These are phyloP conservation scores for Hofmannophila pseudospretella DNA, from an alignment of 2,888 invertebrate species.

Conservation along the genomic window DNA sequence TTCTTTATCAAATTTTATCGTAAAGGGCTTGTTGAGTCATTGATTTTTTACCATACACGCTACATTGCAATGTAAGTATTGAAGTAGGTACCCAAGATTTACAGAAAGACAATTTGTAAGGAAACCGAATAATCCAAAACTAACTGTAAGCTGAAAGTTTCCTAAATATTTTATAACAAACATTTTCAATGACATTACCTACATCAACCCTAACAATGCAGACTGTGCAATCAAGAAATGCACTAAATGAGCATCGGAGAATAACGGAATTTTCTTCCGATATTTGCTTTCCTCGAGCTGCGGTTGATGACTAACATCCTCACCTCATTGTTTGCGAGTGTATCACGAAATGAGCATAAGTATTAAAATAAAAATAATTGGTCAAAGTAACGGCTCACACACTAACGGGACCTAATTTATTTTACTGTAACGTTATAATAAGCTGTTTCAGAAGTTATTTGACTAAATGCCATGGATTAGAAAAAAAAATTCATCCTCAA, in stretches of 20 bases:
- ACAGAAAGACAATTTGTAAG: no score
- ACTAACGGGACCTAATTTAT: slow-evolving; percentile 1
- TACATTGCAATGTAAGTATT: no score
- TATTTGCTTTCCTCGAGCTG: slow-evolving; percentile 7
- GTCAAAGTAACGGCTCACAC: not conserved
- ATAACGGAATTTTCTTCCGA: slow-evolving; percentile 12
- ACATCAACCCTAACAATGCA: no score
- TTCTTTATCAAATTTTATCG: slow-evolving; percentile 17
- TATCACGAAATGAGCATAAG: slow-evolving; percentile 1
- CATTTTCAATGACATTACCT: no score
- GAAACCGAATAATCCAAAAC: no score
- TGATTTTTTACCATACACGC: no score
- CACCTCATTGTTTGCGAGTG: not conserved
- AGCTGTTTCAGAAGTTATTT: no score
- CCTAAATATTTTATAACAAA: no score
- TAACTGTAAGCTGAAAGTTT: no score
- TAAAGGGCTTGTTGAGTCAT: slow-evolving; percentile 14
- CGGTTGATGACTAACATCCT: slow-evolving; percentile 1
- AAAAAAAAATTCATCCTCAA: no score
- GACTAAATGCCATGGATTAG: no score
- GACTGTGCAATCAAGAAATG: not conserved
- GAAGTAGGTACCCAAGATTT: no score
- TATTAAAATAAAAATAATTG: slow-evolving; percentile 1
- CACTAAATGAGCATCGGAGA: slow-evolving; percentile 3
- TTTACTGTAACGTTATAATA: not conserved